These are phyloP conservation scores for Trematomus loennbergii DNA, from an alignment of 2,113 vertebrate species.

Conservation along the genomic window DNA sequence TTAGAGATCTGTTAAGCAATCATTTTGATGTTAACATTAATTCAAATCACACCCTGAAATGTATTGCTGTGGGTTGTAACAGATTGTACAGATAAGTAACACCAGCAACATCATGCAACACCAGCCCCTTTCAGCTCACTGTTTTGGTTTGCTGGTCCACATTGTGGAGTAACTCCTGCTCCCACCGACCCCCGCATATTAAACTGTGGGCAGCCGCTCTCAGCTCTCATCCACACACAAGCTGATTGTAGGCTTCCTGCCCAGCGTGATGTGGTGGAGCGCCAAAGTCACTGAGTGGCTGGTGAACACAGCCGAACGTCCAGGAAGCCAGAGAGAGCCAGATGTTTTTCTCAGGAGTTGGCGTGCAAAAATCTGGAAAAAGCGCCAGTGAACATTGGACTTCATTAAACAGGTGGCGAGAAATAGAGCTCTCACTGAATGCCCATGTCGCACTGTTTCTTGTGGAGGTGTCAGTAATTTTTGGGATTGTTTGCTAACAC, in stretches of 20 bases:
- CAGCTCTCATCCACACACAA: constrained; percentile 36
- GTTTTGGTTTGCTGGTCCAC: constrained; percentile 22
- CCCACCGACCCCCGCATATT: not conserved
- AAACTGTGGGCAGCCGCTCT: constrained; percentile 32
- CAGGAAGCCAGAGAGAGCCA: constrained; percentile 57
- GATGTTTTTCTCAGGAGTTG: constrained; percentile 69
- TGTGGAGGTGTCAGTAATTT: constrained; percentile 48
- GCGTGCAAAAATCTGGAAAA: constrained; percentile 24
- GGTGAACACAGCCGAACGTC: constrained; percentile 55
- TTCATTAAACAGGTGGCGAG: constrained; percentile 61
- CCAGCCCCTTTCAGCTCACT: not conserved
- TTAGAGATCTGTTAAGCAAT: not conserved
- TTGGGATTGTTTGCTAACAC: constrained; percentile 40
- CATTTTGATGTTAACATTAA: not conserved
- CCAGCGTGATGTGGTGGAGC: constrained; percentile 45
- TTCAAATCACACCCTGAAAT: not conserved
- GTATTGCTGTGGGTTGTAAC: not conserved
- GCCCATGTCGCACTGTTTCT: constrained; percentile 29
- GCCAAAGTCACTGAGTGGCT: constrained; percentile 67
- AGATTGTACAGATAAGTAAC: not conserved
- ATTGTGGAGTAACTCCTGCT: constrained; percentile 27
- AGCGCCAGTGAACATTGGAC: constrained; percentile 56
- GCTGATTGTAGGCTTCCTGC: constrained; percentile 56
- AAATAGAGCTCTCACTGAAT: constrained; percentile 18
- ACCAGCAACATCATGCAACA: not conserved